These are phyloP conservation scores for Prionailurus bengalensis DNA, from an alignment of 2,113 vertebrate species.

Conservation along the genomic window DNA sequence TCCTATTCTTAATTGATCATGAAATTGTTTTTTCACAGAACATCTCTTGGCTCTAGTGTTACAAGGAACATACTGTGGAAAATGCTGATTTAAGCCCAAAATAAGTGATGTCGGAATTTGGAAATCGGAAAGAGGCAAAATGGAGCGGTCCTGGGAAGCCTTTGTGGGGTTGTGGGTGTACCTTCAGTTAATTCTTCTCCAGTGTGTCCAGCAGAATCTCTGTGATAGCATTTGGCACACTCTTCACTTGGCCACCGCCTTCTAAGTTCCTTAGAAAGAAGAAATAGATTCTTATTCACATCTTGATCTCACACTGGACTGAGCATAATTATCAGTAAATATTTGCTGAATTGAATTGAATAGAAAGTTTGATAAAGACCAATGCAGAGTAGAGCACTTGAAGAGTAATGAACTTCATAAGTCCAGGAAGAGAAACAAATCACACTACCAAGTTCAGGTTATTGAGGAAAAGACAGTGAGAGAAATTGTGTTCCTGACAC, in stretches of 20 bases:
- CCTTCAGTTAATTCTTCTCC: background rate
- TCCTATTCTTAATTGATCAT: conserved; percentile 68
- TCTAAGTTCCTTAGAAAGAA: background rate
- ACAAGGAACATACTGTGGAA: conserved; percentile 41
- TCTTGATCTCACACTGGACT: background rate
- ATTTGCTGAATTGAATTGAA: conserved; percentile 9
- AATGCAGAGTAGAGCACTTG: background rate
- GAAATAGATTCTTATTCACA: background rate
- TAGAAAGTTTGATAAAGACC: background rate
- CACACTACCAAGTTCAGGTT: background rate
- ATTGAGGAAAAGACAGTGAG: background rate
- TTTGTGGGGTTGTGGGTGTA: background rate
- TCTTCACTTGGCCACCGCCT: background rate
- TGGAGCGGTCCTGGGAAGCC: background rate
- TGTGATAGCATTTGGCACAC: background rate
- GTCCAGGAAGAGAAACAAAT: background rate
- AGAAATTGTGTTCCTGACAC: accelerated
- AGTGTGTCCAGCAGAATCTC: background rate
- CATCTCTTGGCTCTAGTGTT: conserved; percentile 66
- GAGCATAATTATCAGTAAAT: background rate
- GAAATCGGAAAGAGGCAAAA: conserved; percentile 25
- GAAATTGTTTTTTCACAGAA: conserved; percentile 72
- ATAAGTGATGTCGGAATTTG: conserved; percentile 40
- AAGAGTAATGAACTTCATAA: background rate
- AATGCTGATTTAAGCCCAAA: conserved; percentile 53